Conservation (phyloP, 2,113 vertebrate genomes). For the Maccullochella peelii region DNA sequence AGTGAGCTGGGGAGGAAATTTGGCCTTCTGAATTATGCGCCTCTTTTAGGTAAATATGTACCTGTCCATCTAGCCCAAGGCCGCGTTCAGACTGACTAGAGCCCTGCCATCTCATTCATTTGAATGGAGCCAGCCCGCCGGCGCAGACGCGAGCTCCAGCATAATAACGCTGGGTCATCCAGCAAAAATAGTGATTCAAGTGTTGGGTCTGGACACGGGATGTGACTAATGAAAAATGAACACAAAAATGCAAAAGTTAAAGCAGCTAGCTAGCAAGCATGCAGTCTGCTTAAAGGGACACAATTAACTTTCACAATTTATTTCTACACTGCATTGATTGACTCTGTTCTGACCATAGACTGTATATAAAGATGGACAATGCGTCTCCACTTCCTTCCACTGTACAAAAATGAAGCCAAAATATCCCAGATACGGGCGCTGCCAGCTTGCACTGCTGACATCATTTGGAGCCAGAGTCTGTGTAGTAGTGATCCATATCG, state of each 20-base stretch:
- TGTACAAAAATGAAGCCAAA: too few relatives aligned
- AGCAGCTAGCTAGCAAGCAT: background rate
- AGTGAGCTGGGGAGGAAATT: background rate
- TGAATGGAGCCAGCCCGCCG: background rate
- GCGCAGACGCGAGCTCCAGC: background rate
- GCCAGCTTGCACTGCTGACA: too few relatives aligned
- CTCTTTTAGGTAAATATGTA: background rate
- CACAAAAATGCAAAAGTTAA: constrained; percentile 9
- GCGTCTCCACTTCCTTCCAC: too few relatives aligned
- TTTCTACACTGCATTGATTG: background rate
- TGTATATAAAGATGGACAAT: too few relatives aligned
- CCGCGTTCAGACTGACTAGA: background rate
- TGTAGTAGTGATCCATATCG: too few relatives aligned
- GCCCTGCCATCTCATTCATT: background rate
- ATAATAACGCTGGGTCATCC: too few relatives aligned
- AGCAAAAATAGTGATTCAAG: background rate
- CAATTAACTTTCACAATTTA: too few relatives aligned
- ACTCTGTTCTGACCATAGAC: background rate
- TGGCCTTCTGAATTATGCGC: constrained; percentile 6
- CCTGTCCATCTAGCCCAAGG: background rate
- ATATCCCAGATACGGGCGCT: too few relatives aligned
- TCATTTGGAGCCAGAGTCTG: too few relatives aligned
- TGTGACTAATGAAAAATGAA: background rate
- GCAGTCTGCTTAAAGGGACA: background rate
- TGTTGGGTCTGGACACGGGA: background rate